Conservation (phyloP, 2,888 invertebrate genomes). For the Acanthacorydalis orientalis region DNA sequence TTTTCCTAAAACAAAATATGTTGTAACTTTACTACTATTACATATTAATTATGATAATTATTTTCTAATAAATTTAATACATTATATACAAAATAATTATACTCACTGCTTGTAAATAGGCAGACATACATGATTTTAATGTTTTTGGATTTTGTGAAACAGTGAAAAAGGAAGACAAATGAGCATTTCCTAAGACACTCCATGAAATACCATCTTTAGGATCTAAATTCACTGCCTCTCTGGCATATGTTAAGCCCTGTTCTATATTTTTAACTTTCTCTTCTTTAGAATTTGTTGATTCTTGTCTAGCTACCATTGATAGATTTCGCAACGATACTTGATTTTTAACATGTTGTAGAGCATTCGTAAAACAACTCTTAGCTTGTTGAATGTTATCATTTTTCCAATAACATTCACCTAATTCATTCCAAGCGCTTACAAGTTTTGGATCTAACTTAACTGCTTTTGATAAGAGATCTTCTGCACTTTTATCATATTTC, state of each 20-base stretch:
- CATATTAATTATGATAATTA: too few relatives aligned
- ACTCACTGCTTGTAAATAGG: constrained; percentile 64
- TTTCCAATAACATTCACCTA: constrained; percentile 82
- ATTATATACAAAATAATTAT: constrained; percentile 9
- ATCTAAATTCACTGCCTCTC: constrained; percentile 65
- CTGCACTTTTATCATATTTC: constrained; percentile 49
- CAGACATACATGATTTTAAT: constrained; percentile 56
- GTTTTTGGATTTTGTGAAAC: constrained; percentile 53
- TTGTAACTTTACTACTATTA: too few relatives aligned
- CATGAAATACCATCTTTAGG: constrained; percentile 67
- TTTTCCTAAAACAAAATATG: constrained; percentile 35
- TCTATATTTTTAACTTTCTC: constrained; percentile 43
- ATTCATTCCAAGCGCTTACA: constrained; percentile 73
- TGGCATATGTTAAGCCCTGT: constrained; percentile 59
- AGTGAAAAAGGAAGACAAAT: constrained; percentile 63
- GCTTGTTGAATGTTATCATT: constrained; percentile 65
- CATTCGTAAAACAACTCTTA: constrained; percentile 67
- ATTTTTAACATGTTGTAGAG: constrained; percentile 55
- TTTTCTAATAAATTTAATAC: too few relatives aligned
- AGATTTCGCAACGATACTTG: constrained; percentile 61
- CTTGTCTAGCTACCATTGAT: constrained; percentile 64
- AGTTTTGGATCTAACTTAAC: constrained; percentile 69
- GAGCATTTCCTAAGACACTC: constrained; percentile 72
- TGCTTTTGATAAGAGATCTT: constrained; percentile 61
- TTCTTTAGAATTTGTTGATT: constrained; percentile 28